These are phyloP conservation scores for Equus quagga DNA, from an alignment of 2,113 vertebrate genomes.

Conservation along the genomic window DNA sequence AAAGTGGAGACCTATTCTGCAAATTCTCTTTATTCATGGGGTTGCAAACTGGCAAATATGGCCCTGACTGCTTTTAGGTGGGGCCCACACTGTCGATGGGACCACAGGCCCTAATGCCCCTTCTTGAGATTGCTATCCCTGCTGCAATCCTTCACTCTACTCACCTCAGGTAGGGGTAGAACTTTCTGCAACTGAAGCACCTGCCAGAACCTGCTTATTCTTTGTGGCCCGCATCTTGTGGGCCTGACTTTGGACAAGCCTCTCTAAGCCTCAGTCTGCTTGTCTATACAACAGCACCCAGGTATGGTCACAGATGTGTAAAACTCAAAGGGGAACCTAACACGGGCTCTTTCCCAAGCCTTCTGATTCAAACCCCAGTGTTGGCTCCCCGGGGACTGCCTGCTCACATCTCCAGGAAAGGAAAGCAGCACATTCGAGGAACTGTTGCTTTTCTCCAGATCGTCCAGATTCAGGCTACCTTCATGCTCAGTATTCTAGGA, in stretches of 20 bases:
- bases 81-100: not conserved
- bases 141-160: not conserved
- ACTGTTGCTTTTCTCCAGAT: not conserved
- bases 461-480: not conserved
- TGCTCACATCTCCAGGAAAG: not conserved
- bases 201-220: not conserved
- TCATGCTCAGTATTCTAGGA: not conserved
- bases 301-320: not conserved
- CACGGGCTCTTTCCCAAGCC: too few relatives aligned
- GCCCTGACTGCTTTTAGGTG: not conserved
- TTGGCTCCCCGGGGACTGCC: not conserved
- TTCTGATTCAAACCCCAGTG: not conserved
- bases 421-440: not conserved
- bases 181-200: not conserved
- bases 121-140: not conserved
- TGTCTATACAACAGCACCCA: not conserved
- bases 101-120: not conserved
- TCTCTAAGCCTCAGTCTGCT: not conserved
- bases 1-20: too few relatives aligned
- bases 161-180: accelerated
- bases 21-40: not conserved
- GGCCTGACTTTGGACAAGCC: not conserved
- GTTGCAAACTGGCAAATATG: not conserved
- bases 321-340: not conserved
- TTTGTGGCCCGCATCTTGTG: not conserved